Base-by-base conservation (phyloP, 1,140 invertebrate genomes). In the Plectus sambesii region DNA sequence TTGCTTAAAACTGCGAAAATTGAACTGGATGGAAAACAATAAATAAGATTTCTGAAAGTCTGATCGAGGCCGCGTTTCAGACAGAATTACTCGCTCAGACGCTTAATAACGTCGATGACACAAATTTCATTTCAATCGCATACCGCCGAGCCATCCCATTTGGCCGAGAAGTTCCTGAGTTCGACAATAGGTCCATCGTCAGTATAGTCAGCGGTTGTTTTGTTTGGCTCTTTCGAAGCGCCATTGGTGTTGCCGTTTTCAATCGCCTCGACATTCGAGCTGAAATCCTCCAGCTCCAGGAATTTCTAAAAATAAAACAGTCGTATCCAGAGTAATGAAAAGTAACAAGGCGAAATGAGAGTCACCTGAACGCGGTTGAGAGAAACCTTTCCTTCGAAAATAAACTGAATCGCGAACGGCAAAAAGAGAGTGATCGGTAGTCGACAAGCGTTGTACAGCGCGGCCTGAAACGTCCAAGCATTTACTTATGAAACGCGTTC, bases 341-440 rank as follows among this genome's bases (percentile, higher is more conserved):
- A 17, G 30, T 12, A 17, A 12, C 30, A 33, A 33, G 17, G 12
- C n/a, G n/a, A n/a, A n/a, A n/a, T n/a, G n/a, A n/a, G n/a, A 17
- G 12, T 33, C 17, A 33, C 43, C 33, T 53, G 52, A 15, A 55
- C 50, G 29, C 53, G 30, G 5, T 37, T 22, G 6, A 49, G 40
- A 5, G 53, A 33, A 29, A 50, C 53, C 6, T 22, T 5, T 12
- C 38, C 20, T 25, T 55, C 53, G 53, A 38, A 50, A n/a, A 56
- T 23, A 35, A 48, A 55, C 26, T 55, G 53, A 25, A 55, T 23
- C 9, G 53, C 38, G 35, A 55, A 55, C 9, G 53, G 53, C 12
- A 55, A 49, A 47, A 55, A 55, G 23, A 55, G 43, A 1, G 52
- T 55, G 19, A 55, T 26, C 12, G 53, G 52, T 5, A 55, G 52